Percentiles rank a stretch among this genome's conserved stretches.
Evolutionary conservation across 2,797 vertebrate species (phyloP).

Genomic region (Hoplostethus mediterraneus): DNA sequence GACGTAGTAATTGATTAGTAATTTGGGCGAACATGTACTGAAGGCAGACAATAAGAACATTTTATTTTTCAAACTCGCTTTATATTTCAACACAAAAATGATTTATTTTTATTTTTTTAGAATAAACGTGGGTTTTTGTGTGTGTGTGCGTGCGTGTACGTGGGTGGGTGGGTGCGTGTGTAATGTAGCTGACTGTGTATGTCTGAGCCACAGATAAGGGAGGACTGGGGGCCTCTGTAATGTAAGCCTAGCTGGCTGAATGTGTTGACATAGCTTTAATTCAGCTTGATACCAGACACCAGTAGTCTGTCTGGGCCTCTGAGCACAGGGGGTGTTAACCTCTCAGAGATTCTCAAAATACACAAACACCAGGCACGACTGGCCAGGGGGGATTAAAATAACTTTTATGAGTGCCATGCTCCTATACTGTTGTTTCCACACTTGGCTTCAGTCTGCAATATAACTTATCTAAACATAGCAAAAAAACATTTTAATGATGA

Average conservation of each 20-base stretch:
- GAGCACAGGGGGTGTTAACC: conserved; percentile 83
- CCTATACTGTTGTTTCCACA: conserved; percentile 69
- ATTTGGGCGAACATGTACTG: conserved; percentile 52
- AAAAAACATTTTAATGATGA: conserved; percentile 49
- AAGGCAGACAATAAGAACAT: conserved; percentile 53
- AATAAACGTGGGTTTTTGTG: conserved; percentile 41
- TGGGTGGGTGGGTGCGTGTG: conserved; percentile 25
- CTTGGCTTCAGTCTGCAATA: conserved; percentile 67
- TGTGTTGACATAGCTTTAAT: conserved; percentile 89
- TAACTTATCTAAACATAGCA: conserved; percentile 60
- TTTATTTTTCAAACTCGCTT: conserved; percentile 53
- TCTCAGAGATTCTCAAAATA: conserved; percentile 87
- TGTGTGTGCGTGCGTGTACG: conserved; percentile 25
- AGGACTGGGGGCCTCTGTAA: conserved; percentile 74
- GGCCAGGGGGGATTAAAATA: conserved; percentile 80
- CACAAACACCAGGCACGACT: conserved; percentile 80
- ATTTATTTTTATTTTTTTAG: conserved; percentile 30
- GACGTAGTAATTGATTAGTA: conserved; percentile 60
- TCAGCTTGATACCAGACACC: conserved; percentile 86
- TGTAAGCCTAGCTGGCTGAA: conserved; percentile 81
- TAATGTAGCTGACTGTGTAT: conserved; percentile 60
- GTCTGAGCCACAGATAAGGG: conserved; percentile 77
- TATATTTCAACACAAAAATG: conserved; percentile 58
- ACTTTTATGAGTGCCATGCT: conserved; percentile 79
- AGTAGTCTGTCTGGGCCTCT: conserved; percentile 80